Conservation (phyloP, 53 echinoderm and acorn worm genomes). For the Mesocentrotus franciscanus region DNA sequence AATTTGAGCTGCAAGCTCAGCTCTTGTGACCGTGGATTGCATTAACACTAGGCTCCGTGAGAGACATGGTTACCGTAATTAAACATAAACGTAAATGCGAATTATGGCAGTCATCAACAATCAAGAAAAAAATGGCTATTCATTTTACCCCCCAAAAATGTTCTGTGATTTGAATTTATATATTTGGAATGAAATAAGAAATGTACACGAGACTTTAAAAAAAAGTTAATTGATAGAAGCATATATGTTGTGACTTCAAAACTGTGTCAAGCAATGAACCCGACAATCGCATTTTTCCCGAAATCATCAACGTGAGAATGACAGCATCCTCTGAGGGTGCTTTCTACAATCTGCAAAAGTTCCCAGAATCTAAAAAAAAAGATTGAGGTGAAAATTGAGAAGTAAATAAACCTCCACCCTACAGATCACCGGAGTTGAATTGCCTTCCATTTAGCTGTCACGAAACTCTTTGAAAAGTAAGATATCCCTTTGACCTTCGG, state of each 20-base stretch:
- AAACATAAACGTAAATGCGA: no score
- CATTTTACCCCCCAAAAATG: no score
- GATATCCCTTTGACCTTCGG: background rate
- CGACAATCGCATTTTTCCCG: background rate
- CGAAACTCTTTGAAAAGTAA: background rate
- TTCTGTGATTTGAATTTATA: no score
- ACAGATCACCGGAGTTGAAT: background rate
- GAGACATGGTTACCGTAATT: no score
- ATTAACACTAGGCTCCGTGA: no score
- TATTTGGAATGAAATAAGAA: no score
- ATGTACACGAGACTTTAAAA: no score
- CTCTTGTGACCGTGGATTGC: no score
- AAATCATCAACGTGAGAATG: constrained; percentile 3
- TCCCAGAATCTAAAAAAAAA: background rate
- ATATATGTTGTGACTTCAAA: background rate
- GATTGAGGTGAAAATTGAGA: background rate
- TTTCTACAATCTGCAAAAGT: background rate
- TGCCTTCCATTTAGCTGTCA: constrained; percentile 14
- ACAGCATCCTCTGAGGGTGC: background rate
- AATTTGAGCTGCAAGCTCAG: no score
- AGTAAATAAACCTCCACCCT: constrained; percentile 19
- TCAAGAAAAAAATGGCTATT: no score
- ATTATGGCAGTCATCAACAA: no score
- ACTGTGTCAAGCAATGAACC: background rate
- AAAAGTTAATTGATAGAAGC: background rate